Percentiles rank a stretch among this genome's conserved stretches.
Evolutionary conservation across 2,797 vertebrate species (phyloP).

Genomic region (Tolypeutes matacus): DNA sequence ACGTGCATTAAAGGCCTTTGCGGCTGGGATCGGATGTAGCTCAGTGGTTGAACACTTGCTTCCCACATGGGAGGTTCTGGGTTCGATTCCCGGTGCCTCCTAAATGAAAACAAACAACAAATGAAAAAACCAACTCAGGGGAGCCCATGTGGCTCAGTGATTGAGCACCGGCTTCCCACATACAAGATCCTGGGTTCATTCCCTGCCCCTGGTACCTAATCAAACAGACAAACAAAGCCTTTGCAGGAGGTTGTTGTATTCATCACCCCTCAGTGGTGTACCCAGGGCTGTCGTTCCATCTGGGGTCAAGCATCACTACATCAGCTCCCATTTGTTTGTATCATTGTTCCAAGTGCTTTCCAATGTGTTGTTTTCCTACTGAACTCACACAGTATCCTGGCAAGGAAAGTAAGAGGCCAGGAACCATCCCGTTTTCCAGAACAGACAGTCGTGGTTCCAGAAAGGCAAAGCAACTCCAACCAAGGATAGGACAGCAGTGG

Average conservation of each 20-base stretch:
- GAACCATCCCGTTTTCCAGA: not conserved
- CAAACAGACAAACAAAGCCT: no score
- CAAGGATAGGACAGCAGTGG: not conserved
- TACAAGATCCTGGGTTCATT: no score
- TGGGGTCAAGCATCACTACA: not conserved
- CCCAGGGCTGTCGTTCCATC: not conserved
- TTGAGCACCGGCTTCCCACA: no score
- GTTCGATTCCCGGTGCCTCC: no score
- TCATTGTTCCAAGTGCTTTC: not conserved
- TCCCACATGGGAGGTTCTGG: no score
- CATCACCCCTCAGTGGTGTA: not conserved
- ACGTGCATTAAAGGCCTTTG: not conserved
- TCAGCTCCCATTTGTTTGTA: not conserved
- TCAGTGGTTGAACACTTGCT: no score
- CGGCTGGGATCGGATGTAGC: no score
- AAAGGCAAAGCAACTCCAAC: not conserved
- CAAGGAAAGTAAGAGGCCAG: not conserved
- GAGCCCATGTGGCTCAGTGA: no score
- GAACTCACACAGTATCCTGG: not conserved
- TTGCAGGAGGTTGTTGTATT: not conserved
- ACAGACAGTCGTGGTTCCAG: rapidly evolving
- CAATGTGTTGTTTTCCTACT: not conserved
- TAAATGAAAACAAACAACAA: no score
- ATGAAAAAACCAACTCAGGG: no score
- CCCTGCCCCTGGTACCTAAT: no score